phyloP scores from a whole-genome alignment of 2,113 vertebrate species.

The Poeciliopsis prolifica region DNA sequence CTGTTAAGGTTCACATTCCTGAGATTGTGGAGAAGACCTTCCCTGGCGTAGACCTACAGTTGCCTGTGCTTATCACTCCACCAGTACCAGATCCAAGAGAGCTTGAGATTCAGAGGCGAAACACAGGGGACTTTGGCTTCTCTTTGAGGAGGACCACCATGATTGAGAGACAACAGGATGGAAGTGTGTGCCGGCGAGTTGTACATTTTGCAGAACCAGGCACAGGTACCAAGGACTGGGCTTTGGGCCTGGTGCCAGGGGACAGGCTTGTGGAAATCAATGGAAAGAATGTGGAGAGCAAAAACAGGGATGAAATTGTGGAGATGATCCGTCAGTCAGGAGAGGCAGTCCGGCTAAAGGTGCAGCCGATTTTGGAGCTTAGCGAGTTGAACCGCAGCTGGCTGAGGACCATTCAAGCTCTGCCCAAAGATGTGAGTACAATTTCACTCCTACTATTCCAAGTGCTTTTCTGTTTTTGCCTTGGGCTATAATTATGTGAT shows the following conservation, averaged over 20 bases:
- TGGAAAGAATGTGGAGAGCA: constrained; percentile 90
- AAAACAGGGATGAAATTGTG: constrained; percentile 94
- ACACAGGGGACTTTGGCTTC: constrained; percentile 96
- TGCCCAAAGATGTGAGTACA: constrained; percentile 86
- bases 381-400: constrained; percentile 93
- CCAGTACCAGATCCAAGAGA: constrained; percentile 82
- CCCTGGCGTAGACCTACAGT: constrained; percentile 80
- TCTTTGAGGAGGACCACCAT: constrained; percentile 92
- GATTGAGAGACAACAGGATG: constrained; percentile 88
- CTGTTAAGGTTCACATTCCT: constrained; percentile 70
- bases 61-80: constrained; percentile 82
- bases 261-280: constrained; percentile 96
- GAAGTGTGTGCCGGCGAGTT: constrained; percentile 84
- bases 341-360: constrained; percentile 90
- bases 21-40: constrained; percentile 87
- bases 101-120: constrained; percentile 89
- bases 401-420: constrained; percentile 83
- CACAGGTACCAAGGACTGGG: constrained; percentile 87
- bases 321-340: constrained; percentile 98
- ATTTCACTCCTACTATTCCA: neutral
- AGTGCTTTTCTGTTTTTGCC: neutral
- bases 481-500: neutral
- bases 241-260: constrained; percentile 91
- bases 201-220: constrained; percentile 97
- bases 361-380: constrained; percentile 95